A percentile compares a stretch with the other conserved stretches of the same genome.
Conservation (phyloP, 2,113 vertebrate genomes). For the Oplegnathus fasciatus region DNA sequence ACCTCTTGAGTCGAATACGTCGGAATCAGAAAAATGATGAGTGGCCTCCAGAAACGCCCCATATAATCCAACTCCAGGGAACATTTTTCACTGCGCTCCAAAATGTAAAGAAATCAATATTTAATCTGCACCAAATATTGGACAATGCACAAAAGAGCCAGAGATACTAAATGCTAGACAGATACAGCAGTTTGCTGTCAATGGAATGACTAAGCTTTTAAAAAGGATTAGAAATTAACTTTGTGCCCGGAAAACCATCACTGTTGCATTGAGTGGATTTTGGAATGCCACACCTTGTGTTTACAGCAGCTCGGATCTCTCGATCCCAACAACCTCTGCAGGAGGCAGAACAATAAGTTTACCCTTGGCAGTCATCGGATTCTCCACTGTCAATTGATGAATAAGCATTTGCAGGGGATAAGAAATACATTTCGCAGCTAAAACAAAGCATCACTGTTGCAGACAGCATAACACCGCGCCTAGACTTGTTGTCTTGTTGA, state of each 20-base stretch:
- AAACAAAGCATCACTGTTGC: conserved; percentile 45
- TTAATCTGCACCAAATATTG: conserved; percentile 85
- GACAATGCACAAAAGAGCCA: conserved; percentile 75
- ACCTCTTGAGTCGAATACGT: conserved; percentile 61
- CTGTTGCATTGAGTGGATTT: conserved; percentile 60
- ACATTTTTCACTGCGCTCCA: conserved; percentile 81
- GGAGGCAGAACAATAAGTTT: conserved; percentile 32
- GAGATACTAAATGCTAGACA: conserved; percentile 67
- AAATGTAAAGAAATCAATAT: conserved; percentile 86
- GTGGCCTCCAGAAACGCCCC: conserved; percentile 66
- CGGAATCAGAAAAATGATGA: conserved; percentile 74
- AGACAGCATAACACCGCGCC: conserved; percentile 46
- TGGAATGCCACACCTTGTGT: conserved; percentile 40
- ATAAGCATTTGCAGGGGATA: conserved; percentile 46
- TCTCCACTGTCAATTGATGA: conserved; percentile 47
- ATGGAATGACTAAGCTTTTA: conserved; percentile 68
- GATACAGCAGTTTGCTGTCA: conserved; percentile 63
- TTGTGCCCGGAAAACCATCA: conserved; percentile 40
- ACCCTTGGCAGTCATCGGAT: conserved; percentile 49
- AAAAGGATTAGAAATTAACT: conserved; percentile 58
- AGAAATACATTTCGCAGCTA: conserved; percentile 45
- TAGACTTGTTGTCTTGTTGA: conserved; percentile 52
- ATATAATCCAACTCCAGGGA: conserved; percentile 71
- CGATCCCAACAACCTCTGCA: conserved; percentile 37
- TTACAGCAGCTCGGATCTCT: conserved; percentile 30